Evolutionary conservation across 2,888 invertebrate genomes (phyloP), one percentile per base, ranked within the genome.

Genomic region (Hirtodrosophila cameraria): DNA sequence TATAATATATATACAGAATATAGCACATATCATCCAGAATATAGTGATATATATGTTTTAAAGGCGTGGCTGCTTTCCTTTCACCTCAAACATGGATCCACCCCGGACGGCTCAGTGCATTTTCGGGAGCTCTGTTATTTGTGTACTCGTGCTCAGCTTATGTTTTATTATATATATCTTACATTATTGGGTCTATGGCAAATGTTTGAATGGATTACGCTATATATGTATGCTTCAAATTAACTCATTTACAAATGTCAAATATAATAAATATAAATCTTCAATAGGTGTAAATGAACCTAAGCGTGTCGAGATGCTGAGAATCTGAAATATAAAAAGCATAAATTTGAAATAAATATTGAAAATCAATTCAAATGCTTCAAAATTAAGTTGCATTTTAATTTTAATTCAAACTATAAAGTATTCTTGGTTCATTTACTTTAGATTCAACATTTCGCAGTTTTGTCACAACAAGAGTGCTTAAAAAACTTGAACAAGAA

Each of bases 51-150:
- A 23, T 35, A 60, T 48, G 41, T 36, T 53, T 69, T 35, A 64
- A 70, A 76, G 76, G 76, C 73, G 76, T 76, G 79, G 76, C 72
- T 38, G 16, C n/a, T 20, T 11, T 28, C 28, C 36, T 20, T 11
- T 28, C 13, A 28, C 12, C 27, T 15, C 36, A n/a, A n/a, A 4
- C 11, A 75, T 75, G 75, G 71, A 73, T 36, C 18, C 54, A 13
- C 2, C 2, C 23, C 15, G 25, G 13, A 18, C 61, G 15, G 41
- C 58, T 18, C 54, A 61, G 20, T 66, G 71, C 31, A 15, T 75
- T 28, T 5, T 70, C 9, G 9, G 7, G 4, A n/a, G 27, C 13
- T 13, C 13, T 6, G 48, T 66, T 16, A 6, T 66, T 18, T 12
- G 23, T 23, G 43, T 55, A 1, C 9, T 60, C 2, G 5, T 61